A percentile compares a stretch with the other conserved stretches of the same genome.
These are phyloP conservation scores for Sebastes cheni DNA, from an alignment of 2,797 vertebrate species.

Conservation along the genomic window DNA sequence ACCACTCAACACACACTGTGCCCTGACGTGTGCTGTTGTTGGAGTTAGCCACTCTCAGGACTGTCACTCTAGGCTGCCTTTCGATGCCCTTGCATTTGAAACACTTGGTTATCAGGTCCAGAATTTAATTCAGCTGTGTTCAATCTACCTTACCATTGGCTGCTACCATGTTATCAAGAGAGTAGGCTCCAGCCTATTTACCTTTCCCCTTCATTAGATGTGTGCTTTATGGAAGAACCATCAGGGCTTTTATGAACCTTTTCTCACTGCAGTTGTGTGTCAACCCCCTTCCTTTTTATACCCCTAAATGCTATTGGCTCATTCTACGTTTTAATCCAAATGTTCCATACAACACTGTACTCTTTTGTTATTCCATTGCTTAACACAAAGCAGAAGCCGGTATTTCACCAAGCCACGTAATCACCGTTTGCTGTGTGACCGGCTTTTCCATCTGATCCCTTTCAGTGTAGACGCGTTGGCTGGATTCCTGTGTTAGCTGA, in stretches of 20 bases:
- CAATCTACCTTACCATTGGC: background rate
- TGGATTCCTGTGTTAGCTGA: conserved; percentile 3
- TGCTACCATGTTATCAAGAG: background rate
- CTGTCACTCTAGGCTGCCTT: background rate
- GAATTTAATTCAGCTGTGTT: conserved; percentile 3
- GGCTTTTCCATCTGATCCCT: conserved; percentile 43
- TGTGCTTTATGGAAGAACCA: background rate
- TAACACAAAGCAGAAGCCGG: conserved; percentile 16
- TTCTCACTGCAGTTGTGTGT: background rate
- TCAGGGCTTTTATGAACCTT: background rate
- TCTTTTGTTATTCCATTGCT: conserved; percentile 35
- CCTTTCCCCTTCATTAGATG: background rate
- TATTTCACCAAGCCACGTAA: conserved; percentile 23
- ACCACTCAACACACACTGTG: background rate
- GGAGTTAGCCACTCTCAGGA: background rate
- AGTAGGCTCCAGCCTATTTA: background rate
- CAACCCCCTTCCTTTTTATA: background rate
- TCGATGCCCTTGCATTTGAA: conserved; percentile 10
- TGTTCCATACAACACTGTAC: conserved; percentile 2
- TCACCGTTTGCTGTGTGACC: conserved; percentile 4
- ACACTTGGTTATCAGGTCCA: conserved; percentile 6
- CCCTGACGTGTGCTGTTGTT: background rate
- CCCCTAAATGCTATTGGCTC: background rate
- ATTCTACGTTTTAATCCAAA: background rate
- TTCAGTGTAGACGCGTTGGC: background rate